A percentile compares a stretch with the other conserved stretches of the same genome.
phyloP scores from a whole-genome alignment of 2,888 invertebrate species.

The Galerucella nymphaeae region DNA sequence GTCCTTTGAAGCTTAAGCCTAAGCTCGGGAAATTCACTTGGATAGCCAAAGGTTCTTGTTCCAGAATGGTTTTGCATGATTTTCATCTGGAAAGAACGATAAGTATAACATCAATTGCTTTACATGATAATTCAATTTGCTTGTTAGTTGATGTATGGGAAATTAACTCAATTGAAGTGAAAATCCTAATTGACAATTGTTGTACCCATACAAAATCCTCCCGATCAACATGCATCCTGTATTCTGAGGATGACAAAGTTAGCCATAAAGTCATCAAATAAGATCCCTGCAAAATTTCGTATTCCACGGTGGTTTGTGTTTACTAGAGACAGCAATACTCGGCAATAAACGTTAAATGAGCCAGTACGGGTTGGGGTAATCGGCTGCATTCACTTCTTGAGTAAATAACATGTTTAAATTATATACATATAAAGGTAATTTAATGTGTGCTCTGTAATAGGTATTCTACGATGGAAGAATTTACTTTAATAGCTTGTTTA shows the following conservation, averaged over 20 bases:
- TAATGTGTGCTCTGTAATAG: slow-evolving; percentile 5
- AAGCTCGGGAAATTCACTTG: too few species aligned
- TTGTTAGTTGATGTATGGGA: neutral
- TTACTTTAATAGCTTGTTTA: neutral
- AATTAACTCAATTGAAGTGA: neutral
- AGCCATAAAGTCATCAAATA: slow-evolving; percentile 34
- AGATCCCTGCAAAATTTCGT: slow-evolving; percentile 32
- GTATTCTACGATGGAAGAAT: neutral
- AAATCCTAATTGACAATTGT: slow-evolving; percentile 13
- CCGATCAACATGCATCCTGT: slow-evolving; percentile 28
- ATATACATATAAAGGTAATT: slow-evolving; percentile 14
- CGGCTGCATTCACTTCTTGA: slow-evolving; percentile 22
- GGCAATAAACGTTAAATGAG: slow-evolving; percentile 33
- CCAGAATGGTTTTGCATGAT: too few species aligned
- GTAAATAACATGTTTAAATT: slow-evolving; percentile 26
- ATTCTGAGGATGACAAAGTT: slow-evolving; percentile 25
- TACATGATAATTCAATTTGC: too few species aligned
- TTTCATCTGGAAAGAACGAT: too few species aligned
- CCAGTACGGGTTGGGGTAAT: slow-evolving; percentile 32
- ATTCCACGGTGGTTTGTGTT: slow-evolving; percentile 32
- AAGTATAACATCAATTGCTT: too few species aligned
- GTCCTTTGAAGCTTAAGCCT: too few species aligned
- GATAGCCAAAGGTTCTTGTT: too few species aligned
- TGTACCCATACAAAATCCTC: slow-evolving; percentile 7
- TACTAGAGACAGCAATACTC: slow-evolving; percentile 38